These are phyloP conservation scores for Notodonta dromedarius DNA, from an alignment of 2,888 invertebrate genomes.

Conservation along the genomic window DNA sequence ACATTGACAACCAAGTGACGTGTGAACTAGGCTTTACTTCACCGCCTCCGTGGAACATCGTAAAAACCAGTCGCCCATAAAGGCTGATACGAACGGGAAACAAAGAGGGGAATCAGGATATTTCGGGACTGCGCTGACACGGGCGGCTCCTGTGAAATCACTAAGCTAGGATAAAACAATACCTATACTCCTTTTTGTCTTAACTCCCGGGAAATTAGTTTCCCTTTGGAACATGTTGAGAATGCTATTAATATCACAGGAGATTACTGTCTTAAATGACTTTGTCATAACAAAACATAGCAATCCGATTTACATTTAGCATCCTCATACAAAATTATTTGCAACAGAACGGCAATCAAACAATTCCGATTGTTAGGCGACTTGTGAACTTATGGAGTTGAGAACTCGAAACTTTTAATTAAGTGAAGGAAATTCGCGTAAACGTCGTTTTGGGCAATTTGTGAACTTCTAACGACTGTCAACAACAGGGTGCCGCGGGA, in stretches of 20 bases:
- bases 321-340: constrained; percentile 14
- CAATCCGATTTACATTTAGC: constrained; percentile 29
- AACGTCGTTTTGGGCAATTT: constrained; percentile 66
- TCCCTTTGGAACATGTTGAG: constrained; percentile 13
- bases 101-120: constrained; percentile 30
- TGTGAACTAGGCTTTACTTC: constrained; percentile 42
- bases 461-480: constrained; percentile 73
- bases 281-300: constrained; percentile 15
- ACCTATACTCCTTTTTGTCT: constrained; percentile 30
- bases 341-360: constrained; percentile 40
- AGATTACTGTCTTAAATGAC: constrained; percentile 10
- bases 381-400: constrained; percentile 43
- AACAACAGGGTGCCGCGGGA: constrained; percentile 39
- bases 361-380: constrained; percentile 49
- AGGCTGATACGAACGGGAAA: constrained; percentile 48
- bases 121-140: background rate
- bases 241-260: background rate
- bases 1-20: constrained; percentile 32
- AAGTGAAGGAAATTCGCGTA: constrained; percentile 63
- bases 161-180: constrained; percentile 31
- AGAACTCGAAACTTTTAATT: constrained; percentile 70
- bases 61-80: constrained; percentile 56
- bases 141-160: constrained; percentile 16
- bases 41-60: constrained; percentile 43
- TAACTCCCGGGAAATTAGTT: constrained; percentile 37